A percentile compares a stretch with the other conserved stretches of the same genome.
Conservation (phyloP, 1,140 invertebrate species). For the Drosophila obscura region DNA sequence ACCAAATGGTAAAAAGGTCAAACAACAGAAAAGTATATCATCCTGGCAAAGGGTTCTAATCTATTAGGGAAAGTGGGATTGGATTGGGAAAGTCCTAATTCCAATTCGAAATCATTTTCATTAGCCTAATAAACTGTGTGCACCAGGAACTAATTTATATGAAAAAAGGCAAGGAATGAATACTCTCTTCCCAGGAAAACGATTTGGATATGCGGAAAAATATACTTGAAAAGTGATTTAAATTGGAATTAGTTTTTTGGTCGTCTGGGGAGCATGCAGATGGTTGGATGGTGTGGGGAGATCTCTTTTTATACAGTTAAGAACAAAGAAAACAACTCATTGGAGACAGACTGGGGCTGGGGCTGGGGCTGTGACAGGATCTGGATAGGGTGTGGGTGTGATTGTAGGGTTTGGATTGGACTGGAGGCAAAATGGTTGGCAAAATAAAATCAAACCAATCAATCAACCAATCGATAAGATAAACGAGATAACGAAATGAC, state of each 20-base stretch:
- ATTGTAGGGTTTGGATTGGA: constrained; percentile 1
- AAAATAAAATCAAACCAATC: constrained; percentile 45
- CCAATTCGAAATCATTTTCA: too few relatives aligned
- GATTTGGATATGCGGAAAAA: constrained; percentile 1
- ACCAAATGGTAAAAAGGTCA: constrained; percentile 12
- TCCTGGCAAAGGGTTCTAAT: too few relatives aligned
- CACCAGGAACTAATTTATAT: too few relatives aligned
- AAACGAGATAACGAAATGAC: constrained; percentile 54
- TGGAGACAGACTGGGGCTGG: constrained; percentile 13
- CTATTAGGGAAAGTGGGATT: too few relatives aligned
- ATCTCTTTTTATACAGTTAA: constrained; percentile 22
- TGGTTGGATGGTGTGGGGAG: constrained; percentile 22
- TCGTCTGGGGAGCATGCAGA: constrained; percentile 21
- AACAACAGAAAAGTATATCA: neutral
- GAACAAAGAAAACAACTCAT: constrained; percentile 30
- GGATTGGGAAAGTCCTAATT: too few relatives aligned
- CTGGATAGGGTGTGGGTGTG: neutral
- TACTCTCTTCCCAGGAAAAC: too few relatives aligned
- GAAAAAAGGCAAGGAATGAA: too few relatives aligned
- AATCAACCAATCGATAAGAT: constrained; percentile 39
- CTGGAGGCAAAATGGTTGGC: constrained; percentile 1
- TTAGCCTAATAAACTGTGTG: too few relatives aligned
- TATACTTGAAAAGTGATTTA: constrained; percentile 8
- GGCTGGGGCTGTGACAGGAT: neutral
- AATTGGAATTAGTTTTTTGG: neutral